Evolutionary conservation across 2,888 invertebrate genomes (phyloP), one percentile per base, ranked within the genome.

Genomic region (Ischnus inquisitorius): DNA sequence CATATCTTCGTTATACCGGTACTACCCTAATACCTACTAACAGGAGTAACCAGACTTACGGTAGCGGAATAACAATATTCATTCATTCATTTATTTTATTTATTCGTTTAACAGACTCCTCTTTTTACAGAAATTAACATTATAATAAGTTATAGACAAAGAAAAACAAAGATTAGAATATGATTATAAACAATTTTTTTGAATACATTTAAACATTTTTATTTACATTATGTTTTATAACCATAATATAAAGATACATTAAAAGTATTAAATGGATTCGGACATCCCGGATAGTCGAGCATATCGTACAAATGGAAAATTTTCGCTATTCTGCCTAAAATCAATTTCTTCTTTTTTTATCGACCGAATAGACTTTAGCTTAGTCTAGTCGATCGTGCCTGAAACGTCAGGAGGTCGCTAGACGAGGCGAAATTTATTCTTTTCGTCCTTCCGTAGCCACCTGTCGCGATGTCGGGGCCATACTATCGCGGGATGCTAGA

Each of bases 351-450:
- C 34, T 39, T 64, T 34, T 34, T 28, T 64, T 12, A 6, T 39
- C 19, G 14, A 16, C 10, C 39, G 22, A 19, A 34, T 16, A 16
- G 1, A 1, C 64, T 34, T 34, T 2, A 19, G 6, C 39, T n/a
- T 34, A n/a, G 64, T 39, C 10, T 16, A 28, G 41, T 68, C 67
- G 25, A 69, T 54, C 22, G 54, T 54, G 10, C 10, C 6, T 34
- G 8, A 19, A 65, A 79, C 85, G 84, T 84, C 84, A 84, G 84
- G 74, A 84, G 84, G 81, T 81, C 57, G 69, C 81, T 84, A 84
- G 84, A 84, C 81, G 54, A 81, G 81, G 81, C 69, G 48, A 78
- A 81, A 81, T 84, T 75, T 84, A 84, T 84, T 84, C 78, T 79
- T 81, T 81, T 84, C 69, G 81, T 84, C 51, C 71, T 76, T 69